These are phyloP conservation scores for Amiota minor DNA, from an alignment of 2,888 invertebrate genomes.

Conservation along the genomic window DNA sequence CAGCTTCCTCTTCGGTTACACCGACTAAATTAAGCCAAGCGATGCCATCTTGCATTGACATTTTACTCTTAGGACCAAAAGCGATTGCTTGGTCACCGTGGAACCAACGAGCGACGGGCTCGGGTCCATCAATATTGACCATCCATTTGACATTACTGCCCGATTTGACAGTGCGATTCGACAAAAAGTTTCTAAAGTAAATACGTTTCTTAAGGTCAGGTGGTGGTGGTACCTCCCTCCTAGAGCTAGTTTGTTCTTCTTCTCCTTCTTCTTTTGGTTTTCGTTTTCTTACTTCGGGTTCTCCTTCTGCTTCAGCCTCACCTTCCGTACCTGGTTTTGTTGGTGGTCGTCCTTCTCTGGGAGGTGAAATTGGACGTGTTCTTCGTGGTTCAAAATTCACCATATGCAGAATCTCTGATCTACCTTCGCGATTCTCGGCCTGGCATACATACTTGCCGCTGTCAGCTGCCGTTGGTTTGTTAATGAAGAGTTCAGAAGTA, in stretches of 20 bases:
- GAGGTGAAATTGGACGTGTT: constrained; percentile 63
- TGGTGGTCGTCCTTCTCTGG: constrained; percentile 62
- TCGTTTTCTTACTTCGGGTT: constrained; percentile 60
- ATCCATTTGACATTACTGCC: constrained; percentile 85
- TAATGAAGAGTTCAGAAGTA: constrained; percentile 81
- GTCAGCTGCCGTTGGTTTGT: constrained; percentile 79
- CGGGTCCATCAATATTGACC: constrained; percentile 84
- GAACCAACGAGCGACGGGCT: constrained; percentile 83
- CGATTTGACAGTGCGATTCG: constrained; percentile 83
- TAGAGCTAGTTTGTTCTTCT: constrained; percentile 58
- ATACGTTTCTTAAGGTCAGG: constrained; percentile 74
- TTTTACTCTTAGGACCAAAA: constrained; percentile 77
- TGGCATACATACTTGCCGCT: constrained; percentile 74
- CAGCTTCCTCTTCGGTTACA: constrained; percentile 81
- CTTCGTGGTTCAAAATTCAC: constrained; percentile 79
- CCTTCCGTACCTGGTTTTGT: constrained; percentile 53
- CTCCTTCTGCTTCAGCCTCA: constrained; percentile 52
- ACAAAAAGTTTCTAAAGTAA: constrained; percentile 82
- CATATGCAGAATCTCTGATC: constrained; percentile 82
- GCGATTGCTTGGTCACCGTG: constrained; percentile 78
- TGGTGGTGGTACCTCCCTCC: constrained; percentile 70
- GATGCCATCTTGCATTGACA: constrained; percentile 80
- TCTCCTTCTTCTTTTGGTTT: constrained; percentile 64
- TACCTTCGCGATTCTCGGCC: constrained; percentile 83
- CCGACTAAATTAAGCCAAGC: constrained; percentile 83